Evolutionary conservation across 2,113 vertebrate genomes (phyloP).

Genomic region (Perognathus longimembris): DNA sequence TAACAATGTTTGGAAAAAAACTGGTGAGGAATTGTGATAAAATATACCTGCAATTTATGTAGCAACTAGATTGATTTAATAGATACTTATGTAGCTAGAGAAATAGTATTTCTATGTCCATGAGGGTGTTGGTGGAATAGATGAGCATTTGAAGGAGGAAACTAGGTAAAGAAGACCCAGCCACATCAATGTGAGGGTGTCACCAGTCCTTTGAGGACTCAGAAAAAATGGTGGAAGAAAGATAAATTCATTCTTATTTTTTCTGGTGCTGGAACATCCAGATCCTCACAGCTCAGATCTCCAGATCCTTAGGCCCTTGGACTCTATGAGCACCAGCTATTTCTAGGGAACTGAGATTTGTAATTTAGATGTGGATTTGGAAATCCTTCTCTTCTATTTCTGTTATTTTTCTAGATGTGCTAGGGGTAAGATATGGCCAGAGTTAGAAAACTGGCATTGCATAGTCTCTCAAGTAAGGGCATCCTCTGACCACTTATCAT

Average conservation of each 20-base stretch:
- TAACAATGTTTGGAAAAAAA: neutral
- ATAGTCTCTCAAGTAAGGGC: neutral
- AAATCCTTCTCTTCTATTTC: neutral
- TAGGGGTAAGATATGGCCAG: neutral
- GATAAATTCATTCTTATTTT: neutral
- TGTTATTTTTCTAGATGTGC: neutral
- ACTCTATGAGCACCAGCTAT: neutral
- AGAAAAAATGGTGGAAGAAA: neutral
- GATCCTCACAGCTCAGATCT: neutral
- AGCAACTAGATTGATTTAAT: too few relatives aligned
- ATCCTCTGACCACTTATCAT: neutral
- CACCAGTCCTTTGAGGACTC: neutral
- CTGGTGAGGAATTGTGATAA: neutral
- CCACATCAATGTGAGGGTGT: neutral
- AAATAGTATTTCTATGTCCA: neutral
- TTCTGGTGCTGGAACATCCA: neutral
- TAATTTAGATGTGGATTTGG: neutral
- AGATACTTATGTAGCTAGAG: neutral
- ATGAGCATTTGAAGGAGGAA: neutral
- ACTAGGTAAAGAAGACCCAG: neutral
- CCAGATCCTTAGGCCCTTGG: too few relatives aligned
- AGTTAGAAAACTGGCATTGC: neutral
- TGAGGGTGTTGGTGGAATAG: neutral
- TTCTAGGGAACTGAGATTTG: neutral
- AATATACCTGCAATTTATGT: neutral